Base-by-base conservation (phyloP, 2,888 invertebrate genomes). In the Aradus depressus region DNA sequence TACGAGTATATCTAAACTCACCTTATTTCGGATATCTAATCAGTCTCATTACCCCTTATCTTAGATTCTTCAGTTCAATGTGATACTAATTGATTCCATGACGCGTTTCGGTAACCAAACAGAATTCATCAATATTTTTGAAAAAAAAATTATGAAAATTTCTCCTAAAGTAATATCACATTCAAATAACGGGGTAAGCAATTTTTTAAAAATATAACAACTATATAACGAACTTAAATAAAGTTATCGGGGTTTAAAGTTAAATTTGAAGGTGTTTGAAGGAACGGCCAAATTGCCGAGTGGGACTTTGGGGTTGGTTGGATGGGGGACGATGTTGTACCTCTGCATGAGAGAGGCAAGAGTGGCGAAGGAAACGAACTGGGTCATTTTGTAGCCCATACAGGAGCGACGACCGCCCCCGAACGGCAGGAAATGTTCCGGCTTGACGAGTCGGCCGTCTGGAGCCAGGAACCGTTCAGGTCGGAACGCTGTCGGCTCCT, bases 321-420 rank as follows among this genome's bases (percentile, higher is more conserved):
- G 63, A 2, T 68, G 64, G 3, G 76, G 71, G 14, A 66, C 49
- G 32, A 80, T 66, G 37, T 68, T 69, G 61, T 70, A 79, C 54
- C 73, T 69, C 62, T 76, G 75, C 50, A 78, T 62, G 16, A 78
- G 59, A 16, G 71, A 71, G 3, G 74, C 73, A 10, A 78, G 55
- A 3, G 72, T 68, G 2, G 74, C 68, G 60, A 77, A 76, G 47
- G 75, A 71, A 6, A 79, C 62, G 44, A 75, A 69, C 58, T 78
- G 76, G 1, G 80, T 78, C 67, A 81, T 69, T 62, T 77, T 78
- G 66, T 79, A 78, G 1, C 81, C 81, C 75, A 81, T 75, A 64
- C 81, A 81, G 26, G 78, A 76, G 32, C 80, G 67, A 55, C 75
- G 70, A 1, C 80, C 81, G 3, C 76, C 76, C 1, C 79, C 78